Conservation (phyloP, 2,113 vertebrate species). For the Grus americana region DNA sequence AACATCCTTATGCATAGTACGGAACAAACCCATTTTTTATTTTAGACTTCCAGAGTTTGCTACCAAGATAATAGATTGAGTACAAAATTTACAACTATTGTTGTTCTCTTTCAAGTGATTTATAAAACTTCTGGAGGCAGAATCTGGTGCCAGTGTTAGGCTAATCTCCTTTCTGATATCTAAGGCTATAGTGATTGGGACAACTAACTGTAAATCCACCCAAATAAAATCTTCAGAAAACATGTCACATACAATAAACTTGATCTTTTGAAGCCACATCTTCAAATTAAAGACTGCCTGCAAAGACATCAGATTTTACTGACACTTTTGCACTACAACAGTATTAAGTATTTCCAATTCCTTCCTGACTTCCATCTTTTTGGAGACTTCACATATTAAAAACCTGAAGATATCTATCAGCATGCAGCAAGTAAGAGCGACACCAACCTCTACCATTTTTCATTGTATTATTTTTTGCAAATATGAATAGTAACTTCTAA, state of each 20-base stretch:
- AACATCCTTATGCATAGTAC: no score
- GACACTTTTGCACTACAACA: neutral
- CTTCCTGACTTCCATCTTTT: neutral
- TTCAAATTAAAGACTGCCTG: neutral
- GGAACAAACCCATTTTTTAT: neutral
- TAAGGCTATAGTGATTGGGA: neutral
- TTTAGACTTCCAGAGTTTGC: neutral
- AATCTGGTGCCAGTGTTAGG: neutral
- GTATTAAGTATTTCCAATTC: neutral
- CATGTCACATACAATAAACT: neutral
- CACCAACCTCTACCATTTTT: neutral
- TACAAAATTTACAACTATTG: neutral
- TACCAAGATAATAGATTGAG: neutral
- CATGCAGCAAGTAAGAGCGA: neutral
- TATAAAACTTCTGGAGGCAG: neutral
- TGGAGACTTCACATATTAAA: neutral
- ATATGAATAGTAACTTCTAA: neutral
- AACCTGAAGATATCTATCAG: neutral
- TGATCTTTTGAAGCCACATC: neutral
- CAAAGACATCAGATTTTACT: neutral
- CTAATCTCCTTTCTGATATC: neutral
- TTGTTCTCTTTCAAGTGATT: neutral
- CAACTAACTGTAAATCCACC: neutral
- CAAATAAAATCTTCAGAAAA: neutral
- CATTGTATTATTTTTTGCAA: neutral